These are phyloP conservation scores for Drosophila basisetae DNA, from an alignment of 2,888 invertebrate genomes.

Conservation along the genomic window DNA sequence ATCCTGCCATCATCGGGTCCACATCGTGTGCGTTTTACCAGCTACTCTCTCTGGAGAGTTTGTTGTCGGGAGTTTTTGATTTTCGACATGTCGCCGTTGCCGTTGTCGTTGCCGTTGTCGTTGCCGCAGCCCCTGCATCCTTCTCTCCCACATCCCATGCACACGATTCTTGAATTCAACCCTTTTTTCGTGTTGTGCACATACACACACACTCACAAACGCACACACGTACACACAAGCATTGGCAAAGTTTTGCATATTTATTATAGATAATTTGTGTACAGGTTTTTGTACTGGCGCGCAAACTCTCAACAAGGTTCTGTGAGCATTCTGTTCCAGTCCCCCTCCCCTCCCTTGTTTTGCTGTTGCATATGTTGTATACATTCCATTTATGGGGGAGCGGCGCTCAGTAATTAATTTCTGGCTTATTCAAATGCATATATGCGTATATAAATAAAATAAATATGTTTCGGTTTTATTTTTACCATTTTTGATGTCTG, in stretches of 20 bases:
- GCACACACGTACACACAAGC: constrained; percentile 8
- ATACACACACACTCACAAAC: constrained; percentile 15
- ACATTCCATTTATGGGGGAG: constrained; percentile 51
- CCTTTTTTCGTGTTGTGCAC: constrained; percentile 45
- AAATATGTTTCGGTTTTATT: constrained; percentile 45
- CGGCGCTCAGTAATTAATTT: constrained; percentile 68
- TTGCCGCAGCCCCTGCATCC: constrained; percentile 21
- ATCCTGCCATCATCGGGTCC: constrained; percentile 41
- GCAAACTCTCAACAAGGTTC: constrained; percentile 77
- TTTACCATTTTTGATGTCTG: constrained; percentile 61
- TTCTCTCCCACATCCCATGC: constrained; percentile 19
- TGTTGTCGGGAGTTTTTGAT: constrained; percentile 69
- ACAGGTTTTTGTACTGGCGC: constrained; percentile 81
- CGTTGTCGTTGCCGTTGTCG: background rate
- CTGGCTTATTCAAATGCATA: constrained; percentile 50
- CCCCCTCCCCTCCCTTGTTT: constrained; percentile 17
- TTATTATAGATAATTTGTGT: constrained; percentile 81
- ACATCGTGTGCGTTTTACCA: constrained; percentile 59
- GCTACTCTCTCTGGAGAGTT: constrained; percentile 75
- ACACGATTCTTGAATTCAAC: constrained; percentile 58
- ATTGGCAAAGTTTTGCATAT: constrained; percentile 75
- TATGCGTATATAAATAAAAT: constrained; percentile 13
- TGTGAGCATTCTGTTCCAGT: constrained; percentile 60
- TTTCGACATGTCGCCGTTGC: constrained; percentile 75
- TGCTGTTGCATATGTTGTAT: constrained; percentile 60